A percentile compares a stretch with the other conserved stretches of the same genome.
phyloP scores from a whole-genome alignment of 2,113 vertebrate species.

The Hepsetus odoe region DNA sequence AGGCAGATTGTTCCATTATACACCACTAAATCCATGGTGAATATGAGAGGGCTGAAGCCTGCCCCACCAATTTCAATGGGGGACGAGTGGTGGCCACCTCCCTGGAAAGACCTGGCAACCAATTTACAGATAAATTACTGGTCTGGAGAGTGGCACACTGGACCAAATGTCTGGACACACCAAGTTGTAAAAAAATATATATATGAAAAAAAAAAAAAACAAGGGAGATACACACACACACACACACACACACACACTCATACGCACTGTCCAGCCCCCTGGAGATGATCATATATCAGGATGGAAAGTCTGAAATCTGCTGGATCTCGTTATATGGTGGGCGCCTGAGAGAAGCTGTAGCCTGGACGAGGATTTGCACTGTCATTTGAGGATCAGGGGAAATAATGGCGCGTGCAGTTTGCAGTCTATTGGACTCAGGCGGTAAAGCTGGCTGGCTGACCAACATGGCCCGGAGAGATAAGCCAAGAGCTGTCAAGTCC shows the following conservation, averaged over 20 bases:
- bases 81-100: slow-evolving; percentile 25
- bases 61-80: slow-evolving; percentile 31
- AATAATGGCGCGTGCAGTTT: slow-evolving; percentile 44
- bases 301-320: slow-evolving; percentile 28
- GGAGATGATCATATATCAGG: slow-evolving; percentile 32
- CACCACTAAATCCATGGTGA: slow-evolving; percentile 28
- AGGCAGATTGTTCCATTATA: slow-evolving; percentile 53
- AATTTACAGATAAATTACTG: slow-evolving; percentile 59
- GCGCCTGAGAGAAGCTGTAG: slow-evolving; percentile 33
- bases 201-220: background rate
- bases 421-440: slow-evolving; percentile 49
- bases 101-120: slow-evolving; percentile 29
- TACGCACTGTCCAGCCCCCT: background rate
- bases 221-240: slow-evolving; percentile 21
- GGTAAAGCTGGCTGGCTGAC: slow-evolving; percentile 46
- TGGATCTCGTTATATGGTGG: slow-evolving; percentile 32
- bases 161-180: slow-evolving; percentile 13
- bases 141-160: background rate
- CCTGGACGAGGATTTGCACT: slow-evolving; percentile 46
- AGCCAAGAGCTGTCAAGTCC: slow-evolving; percentile 50
- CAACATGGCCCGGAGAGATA: slow-evolving; percentile 49
- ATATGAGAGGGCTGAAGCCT: slow-evolving; percentile 28
- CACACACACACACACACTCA: background rate
- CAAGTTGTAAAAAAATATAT: background rate
- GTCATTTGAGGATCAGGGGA: slow-evolving; percentile 54